Percentiles rank a stretch among this genome's conserved stretches.
These are phyloP conservation scores for Ispidina picta DNA, from an alignment of 2,797 vertebrate species.

Conservation along the genomic window DNA sequence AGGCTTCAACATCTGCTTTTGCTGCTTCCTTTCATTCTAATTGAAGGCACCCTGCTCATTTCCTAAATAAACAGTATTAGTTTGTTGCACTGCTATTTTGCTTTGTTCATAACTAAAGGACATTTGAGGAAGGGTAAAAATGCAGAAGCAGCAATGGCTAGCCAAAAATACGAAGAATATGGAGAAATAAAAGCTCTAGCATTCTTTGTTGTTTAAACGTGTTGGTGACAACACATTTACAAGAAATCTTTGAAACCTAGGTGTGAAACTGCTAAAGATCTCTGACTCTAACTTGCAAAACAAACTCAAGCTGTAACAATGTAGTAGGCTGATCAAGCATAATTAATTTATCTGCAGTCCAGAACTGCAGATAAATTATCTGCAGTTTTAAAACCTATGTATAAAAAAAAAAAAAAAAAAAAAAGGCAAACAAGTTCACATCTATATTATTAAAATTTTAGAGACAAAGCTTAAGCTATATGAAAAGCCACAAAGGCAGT, in stretches of 20 bases:
- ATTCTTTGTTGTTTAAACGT: constrained; percentile 13
- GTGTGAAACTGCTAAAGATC: constrained; percentile 31
- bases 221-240: constrained; percentile 17
- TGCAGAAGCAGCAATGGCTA: background rate
- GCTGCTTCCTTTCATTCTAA: background rate
- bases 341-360: background rate
- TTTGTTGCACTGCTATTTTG: background rate
- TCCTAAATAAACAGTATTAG: background rate
- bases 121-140: background rate
- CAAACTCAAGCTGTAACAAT: background rate
- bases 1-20: background rate
- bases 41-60: background rate
- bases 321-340: background rate
- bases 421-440: background rate
- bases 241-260: constrained; percentile 17
- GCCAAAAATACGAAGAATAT: background rate
- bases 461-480: background rate
- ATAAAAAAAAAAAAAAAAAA: background rate
- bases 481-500: background rate
- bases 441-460: background rate
- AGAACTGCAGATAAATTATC: background rate
- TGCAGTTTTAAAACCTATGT: background rate
- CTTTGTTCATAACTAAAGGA: background rate
- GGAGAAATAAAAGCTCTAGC: background rate
- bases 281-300: constrained; percentile 38